A percentile compares a stretch with the other conserved stretches of the same genome.
Conservation (phyloP, 2,113 vertebrate genomes). For the Dasypus novemcinctus region DNA sequence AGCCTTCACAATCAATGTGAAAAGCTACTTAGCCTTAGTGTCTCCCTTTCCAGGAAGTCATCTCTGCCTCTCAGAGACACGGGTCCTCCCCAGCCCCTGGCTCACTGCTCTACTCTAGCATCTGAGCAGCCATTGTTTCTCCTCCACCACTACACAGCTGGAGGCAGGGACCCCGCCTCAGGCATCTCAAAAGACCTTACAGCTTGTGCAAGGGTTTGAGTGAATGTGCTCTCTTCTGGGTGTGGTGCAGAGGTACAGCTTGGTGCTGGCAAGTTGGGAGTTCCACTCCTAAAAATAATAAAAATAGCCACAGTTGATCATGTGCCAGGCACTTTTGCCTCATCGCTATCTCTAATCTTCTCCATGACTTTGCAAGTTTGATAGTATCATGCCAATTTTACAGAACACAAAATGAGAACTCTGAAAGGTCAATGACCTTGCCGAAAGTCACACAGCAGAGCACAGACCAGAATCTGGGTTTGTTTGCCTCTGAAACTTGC, state of each 20-base stretch:
- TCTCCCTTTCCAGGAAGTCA: neutral
- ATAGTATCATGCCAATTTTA: neutral
- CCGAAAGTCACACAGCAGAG: neutral
- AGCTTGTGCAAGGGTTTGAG: neutral
- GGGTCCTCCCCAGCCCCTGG: neutral
- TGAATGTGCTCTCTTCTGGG: neutral
- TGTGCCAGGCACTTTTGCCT: neutral
- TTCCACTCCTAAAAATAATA: neutral
- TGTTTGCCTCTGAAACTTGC: neutral
- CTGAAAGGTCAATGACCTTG: neutral
- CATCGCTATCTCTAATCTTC: constrained; percentile 9
- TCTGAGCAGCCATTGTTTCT: neutral
- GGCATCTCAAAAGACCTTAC: neutral
- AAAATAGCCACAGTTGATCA: neutral
- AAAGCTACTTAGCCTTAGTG: neutral
- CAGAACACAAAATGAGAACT: neutral
- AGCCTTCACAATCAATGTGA: neutral
- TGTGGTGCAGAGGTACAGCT: neutral
- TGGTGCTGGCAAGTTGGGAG: neutral
- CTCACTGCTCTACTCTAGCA: neutral
- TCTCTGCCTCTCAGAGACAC: neutral
- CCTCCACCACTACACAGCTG: neutral
- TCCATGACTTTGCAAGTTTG: neutral
- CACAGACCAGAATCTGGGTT: neutral
- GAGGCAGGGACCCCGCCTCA: neutral